Base-by-base conservation (phyloP, 2,113 vertebrate species). In the Rhombomys opimus region DNA sequence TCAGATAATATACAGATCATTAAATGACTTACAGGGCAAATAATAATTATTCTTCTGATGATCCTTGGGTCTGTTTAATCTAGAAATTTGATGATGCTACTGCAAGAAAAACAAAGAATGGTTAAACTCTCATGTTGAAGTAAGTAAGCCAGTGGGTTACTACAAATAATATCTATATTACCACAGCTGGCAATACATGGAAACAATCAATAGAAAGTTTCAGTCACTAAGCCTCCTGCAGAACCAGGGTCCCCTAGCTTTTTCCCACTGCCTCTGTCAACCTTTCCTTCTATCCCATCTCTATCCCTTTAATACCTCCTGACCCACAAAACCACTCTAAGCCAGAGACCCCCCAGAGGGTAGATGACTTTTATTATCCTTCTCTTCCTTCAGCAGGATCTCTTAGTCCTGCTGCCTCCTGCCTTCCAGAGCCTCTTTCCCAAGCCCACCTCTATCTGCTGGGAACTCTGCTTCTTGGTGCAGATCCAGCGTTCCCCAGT, bases 171-270 rank as follows among this genome's bases (percentile, higher is more conserved):
- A 87, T 92, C 89, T 77, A 90, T 86, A 89, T 96, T 92, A 96
- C 35, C 57, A 9, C 59, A 80, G 67, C 92, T 75, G 95, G 90
- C 50, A 81, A 96, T 90, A 97, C 7, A 93, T 91, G 94, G 82
- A 98, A 97, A 65, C 92, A 78, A 97, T 96, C 96, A 97, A 94
- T 98, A 96, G 92, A 89, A 97, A 89, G 41, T 97, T 97, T 96
- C 38, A 72, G 65, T 91, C 22, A 61, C 35, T 82, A 12, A 22
- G 12, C 22, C 22, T 82, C 80, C 14, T 61, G 10, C 78, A 82
- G 20, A 82, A 38, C 54, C 54, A 38, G 20, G 54, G 30, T 32
- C 4, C 9, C 17, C 50, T 18, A 35, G 4, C 20, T 20, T 8
- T 27, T 61, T 14, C 12, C 80, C 54, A 61, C n/a, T 82, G 20